A percentile compares a stretch with the other conserved stretches of the same genome.
phyloP scores from a whole-genome alignment of 2,113 vertebrate species.

The Dicaeum eximium region DNA sequence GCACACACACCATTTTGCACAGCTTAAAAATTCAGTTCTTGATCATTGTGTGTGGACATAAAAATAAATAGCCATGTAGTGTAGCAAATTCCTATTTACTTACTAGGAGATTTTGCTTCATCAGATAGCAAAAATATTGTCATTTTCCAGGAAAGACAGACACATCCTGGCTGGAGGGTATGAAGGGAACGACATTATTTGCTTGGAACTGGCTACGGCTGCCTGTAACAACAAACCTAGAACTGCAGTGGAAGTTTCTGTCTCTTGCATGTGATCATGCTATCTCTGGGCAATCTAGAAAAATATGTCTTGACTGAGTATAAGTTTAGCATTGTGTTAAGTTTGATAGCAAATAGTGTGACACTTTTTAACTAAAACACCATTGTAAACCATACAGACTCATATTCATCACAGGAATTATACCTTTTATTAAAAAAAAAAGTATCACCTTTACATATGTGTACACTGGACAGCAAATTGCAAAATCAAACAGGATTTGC shows the following conservation, averaged over 20 bases:
- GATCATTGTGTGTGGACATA: neutral
- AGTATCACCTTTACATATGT: neutral
- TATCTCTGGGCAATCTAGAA: neutral
- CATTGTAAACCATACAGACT: neutral
- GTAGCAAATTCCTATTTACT: neutral
- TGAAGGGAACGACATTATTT: neutral
- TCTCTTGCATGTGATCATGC: neutral
- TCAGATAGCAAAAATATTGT: neutral
- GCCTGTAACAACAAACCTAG: neutral
- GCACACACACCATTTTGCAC: neutral
- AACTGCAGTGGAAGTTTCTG: neutral
- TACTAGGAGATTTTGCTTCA: neutral
- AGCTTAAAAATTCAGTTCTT: neutral
- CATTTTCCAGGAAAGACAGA: neutral
- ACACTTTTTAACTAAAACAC: neutral
- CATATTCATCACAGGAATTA: neutral
- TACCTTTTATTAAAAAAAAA: neutral
- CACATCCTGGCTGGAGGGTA: neutral
- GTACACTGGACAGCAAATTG: neutral
- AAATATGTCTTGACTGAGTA: neutral
- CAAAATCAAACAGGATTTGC: neutral
- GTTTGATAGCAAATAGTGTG: neutral
- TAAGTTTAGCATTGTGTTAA: neutral
- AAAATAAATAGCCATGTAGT: neutral
- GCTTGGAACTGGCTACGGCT: neutral